Base-by-base conservation (phyloP, 2,888 invertebrate species). In the Lamellibrachia satsuma region DNA sequence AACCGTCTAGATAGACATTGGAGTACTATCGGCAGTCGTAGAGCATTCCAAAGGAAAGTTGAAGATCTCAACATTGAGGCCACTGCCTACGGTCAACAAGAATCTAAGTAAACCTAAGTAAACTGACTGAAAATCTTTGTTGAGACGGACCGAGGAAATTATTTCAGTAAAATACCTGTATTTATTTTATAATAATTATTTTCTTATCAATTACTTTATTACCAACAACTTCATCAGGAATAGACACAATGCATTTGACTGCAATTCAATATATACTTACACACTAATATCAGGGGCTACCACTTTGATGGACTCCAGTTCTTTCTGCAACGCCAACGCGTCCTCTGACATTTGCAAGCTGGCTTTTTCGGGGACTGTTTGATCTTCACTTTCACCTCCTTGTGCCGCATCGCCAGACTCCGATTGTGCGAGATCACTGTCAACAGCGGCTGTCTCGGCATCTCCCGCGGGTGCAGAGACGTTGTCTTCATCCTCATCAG, bases 291-390 rank as follows among this genome's bases (percentile, higher is more conserved):
- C 94, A 7, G 96, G 96, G 57, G 95, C 94, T 93, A 94, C 95
- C 9, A 96, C 96, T 57, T 95, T 93, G 90, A 96, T 96, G 93
- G 95, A 95, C 3, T 95, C 95, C 15, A 96, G 94, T 92, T 96
- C 96, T 75, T 95, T 95, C 93, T 95, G 96, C 92, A 96, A 93
- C 7, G 95, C 95, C 92, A 95, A 94, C 52, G 95, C 95, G 93
- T 95, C 95, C 52, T 95, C 95, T 90, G 94, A 94, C 6, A 95
- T 75, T n/a, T 93, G 90, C 51, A 57, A 55, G 22, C 91, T 94
- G 94, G 90, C 92, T 22, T 92, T 92, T 51, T 91, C 39, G 52
- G 93, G 92, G 11, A 91, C 90, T 15, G 75, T 93, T 9, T 90
- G 92, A 39, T 93, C 93, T 92, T 92, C 92, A 55, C 15, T 93